A percentile compares a stretch with the other conserved stretches of the same genome.
These are phyloP conservation scores for Turritopsis dohrnii DNA, from an alignment of 30 jellyfish, hydroid and myxozoan genomes.

Conservation along the genomic window DNA sequence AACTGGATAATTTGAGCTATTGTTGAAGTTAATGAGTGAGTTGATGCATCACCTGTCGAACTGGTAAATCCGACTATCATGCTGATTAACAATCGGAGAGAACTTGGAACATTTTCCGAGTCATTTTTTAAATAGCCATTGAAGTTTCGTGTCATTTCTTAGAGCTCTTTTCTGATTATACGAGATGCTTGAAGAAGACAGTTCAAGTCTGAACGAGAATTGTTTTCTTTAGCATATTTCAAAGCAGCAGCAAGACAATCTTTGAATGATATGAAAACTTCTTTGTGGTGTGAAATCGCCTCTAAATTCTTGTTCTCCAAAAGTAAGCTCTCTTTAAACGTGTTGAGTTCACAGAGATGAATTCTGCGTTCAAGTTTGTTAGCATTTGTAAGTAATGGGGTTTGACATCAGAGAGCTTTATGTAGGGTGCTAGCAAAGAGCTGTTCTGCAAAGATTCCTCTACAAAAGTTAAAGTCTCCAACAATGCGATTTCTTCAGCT, in stretches of 20 bases:
- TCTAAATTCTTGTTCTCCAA: not conserved
- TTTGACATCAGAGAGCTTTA: not conserved
- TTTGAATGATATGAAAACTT: not conserved
- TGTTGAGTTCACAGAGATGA: not conserved
- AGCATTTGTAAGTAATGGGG: not conserved
- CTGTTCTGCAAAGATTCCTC: not conserved
- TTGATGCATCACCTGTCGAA: not conserved
- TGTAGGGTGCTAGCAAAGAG: not conserved
- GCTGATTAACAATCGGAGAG: not conserved
- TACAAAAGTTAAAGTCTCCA: not conserved
- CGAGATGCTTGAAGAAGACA: not conserved
- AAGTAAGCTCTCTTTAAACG: not conserved
- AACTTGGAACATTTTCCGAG: not conserved
- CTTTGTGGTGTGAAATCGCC: not conserved
- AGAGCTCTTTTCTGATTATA: not conserved
- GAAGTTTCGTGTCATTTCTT: not conserved
- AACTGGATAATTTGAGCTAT: not conserved
- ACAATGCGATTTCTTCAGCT: not conserved
- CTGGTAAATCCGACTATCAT: not conserved
- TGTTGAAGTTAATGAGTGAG: too few species aligned
- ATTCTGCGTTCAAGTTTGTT: not conserved
- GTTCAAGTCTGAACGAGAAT: not conserved
- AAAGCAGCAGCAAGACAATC: not conserved
- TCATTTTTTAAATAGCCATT: not conserved
- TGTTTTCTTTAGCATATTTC: conserved; percentile 2